Conservation (phyloP, 2,888 invertebrate species). For the Yponomeuta plumbellus region DNA sequence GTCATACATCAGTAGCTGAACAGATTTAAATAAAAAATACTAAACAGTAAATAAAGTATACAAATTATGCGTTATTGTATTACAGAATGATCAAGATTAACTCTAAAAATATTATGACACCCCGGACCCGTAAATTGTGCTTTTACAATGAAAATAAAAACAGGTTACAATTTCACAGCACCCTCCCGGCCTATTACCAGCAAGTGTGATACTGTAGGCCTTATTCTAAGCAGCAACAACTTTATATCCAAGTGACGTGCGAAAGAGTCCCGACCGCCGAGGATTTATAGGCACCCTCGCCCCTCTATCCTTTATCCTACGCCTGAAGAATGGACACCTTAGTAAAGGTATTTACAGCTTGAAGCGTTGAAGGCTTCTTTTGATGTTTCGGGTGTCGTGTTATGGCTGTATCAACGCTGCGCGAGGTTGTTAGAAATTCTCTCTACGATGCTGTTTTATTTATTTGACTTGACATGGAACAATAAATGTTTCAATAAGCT, state of each 20-base stretch:
- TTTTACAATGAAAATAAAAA: background rate
- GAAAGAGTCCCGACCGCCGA: slow-evolving; percentile 46
- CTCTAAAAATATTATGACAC: too few species aligned
- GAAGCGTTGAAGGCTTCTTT: slow-evolving; percentile 3
- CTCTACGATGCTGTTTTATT: too few species aligned
- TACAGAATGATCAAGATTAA: too few species aligned
- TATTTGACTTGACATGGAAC: too few species aligned
- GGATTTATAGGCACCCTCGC: slow-evolving; percentile 45
- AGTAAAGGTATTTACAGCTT: slow-evolving; percentile 1
- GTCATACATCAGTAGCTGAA: too few species aligned
- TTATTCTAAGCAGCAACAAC: slow-evolving; percentile 29
- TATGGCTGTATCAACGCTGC: background rate
- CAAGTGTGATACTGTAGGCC: slow-evolving; percentile 17
- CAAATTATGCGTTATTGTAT: too few species aligned
- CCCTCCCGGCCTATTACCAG: slow-evolving; percentile 25
- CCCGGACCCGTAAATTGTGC: background rate
- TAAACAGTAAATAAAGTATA: too few species aligned
- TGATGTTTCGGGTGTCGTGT: background rate
- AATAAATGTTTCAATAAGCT: too few species aligned
- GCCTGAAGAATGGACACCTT: slow-evolving; percentile 33
- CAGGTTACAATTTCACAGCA: background rate
- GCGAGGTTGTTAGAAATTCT: too few species aligned
- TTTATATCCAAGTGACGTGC: slow-evolving; percentile 45
- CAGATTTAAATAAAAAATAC: too few species aligned
- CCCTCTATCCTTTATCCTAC: slow-evolving; percentile 35